Base-by-base conservation (phyloP, 2,113 vertebrate species). In the Ranitomeya variabilis region DNA sequence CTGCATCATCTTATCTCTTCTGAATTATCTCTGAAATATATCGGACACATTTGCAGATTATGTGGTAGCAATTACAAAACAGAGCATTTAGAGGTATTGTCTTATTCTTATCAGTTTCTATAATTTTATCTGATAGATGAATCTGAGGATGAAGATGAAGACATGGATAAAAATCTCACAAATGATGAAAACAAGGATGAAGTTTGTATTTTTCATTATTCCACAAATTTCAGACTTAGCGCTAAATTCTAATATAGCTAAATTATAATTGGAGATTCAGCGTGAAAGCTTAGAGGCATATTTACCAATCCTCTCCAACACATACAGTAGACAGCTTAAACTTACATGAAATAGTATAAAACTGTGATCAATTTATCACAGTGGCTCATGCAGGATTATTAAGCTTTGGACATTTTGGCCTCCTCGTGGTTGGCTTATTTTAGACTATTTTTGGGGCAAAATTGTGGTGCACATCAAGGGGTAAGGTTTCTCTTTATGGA, bases 61-160 rank as follows among this genome's bases (percentile, higher is more conserved):
- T 64, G 57, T 26, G 57, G 57, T 69, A 9, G 26, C 7, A 73
- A 73, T 37, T 9, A 73, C 37, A 26, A 31, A 73, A 12, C 16
- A 51, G 37, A 6, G 16, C 21, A 67, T 67, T 71, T 31, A 31
- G 26, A 31, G 5, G 23, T 73, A 26, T 37, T 74, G 10, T 76
- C n/a, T 54, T 78, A 78, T 78, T 78, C 4, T 55, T 54, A 54
- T 4, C 74, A 76, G 14, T 26, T 79, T 79, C 54, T 79, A 23
- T 15, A 0, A 19, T 54, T 66, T 84, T 81, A 73, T 4, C 16
- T 87, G 37, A 90, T 91, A 95, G 95, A 91, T 88, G 93, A 93
- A 91, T 93, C 86, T 76, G 95, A 95, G 83, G 94, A 96, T 45
- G 95, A 96, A 16, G 91, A 82, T 23, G 96, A 96, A 0, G 95